A percentile compares a stretch with the other conserved stretches of the same genome.
Evolutionary conservation across 2,888 invertebrate genomes (phyloP).

Genomic region (Xanthia togata): DNA sequence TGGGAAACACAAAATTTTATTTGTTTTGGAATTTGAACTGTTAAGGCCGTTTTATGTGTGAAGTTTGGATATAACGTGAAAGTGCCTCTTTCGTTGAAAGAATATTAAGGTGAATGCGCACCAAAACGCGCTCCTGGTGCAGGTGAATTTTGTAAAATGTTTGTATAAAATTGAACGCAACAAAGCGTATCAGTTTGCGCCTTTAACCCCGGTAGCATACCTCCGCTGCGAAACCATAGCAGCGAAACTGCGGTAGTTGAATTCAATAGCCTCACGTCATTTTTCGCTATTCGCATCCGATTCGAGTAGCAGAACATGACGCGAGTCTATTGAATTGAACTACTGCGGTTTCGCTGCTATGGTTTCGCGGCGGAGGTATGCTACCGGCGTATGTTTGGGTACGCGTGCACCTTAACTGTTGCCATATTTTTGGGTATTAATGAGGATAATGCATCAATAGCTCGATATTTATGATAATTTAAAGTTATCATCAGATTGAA

Average conservation of each 20-base stretch:
- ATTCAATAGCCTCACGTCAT: too few species aligned
- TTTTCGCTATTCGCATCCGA: too few species aligned
- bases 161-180: not conserved
- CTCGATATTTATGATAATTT: conserved; percentile 39
- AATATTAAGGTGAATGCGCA: conserved; percentile 3
- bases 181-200: not conserved
- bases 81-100: conserved; percentile 29
- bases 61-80: conserved; percentile 33
- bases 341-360: too few species aligned
- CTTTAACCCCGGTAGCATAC: too few species aligned
- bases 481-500: conserved; percentile 20
- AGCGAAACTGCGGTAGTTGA: too few species aligned
- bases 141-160: not conserved
- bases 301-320: too few species aligned
- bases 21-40: conserved; percentile 21
- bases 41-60: conserved; percentile 3
- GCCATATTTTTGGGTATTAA: not conserved
- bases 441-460: conserved; percentile 43
- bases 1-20: conserved; percentile 57
- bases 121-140: not conserved
- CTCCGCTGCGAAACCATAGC: too few species aligned
- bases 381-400: not conserved
- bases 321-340: too few species aligned
- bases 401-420: not conserved
- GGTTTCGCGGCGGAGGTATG: too few species aligned